A percentile compares a stretch with the other conserved stretches of the same genome.
These are phyloP conservation scores for Chloroclystis v-ata DNA, from an alignment of 2,888 invertebrate genomes.

Conservation along the genomic window DNA sequence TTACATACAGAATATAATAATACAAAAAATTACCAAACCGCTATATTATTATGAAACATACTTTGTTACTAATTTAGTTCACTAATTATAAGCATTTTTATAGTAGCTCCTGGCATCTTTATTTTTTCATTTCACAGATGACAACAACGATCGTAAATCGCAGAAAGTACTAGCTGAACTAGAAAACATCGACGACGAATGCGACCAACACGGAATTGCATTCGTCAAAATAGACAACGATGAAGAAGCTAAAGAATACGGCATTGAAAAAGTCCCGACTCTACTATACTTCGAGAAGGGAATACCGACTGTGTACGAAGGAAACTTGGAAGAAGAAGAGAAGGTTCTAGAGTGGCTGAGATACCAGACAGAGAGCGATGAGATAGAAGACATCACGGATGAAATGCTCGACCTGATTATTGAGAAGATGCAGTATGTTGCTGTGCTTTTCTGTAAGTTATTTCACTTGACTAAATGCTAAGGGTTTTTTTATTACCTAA, in stretches of 20 bases:
- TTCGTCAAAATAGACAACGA: slow-evolving; percentile 95
- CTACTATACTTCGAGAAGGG: slow-evolving; percentile 90
- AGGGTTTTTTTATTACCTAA: too few relatives aligned
- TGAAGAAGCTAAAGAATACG: slow-evolving; percentile 93
- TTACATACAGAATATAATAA: too few relatives aligned
- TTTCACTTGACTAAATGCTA: slow-evolving; percentile 2
- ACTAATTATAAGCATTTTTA: too few relatives aligned
- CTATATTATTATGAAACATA: too few relatives aligned
- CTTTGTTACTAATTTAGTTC: too few relatives aligned
- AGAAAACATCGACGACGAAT: slow-evolving; percentile 96
- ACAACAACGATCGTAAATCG: slow-evolving; percentile 92
- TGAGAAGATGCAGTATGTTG: slow-evolving; percentile 91
- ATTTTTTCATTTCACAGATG: slow-evolving; percentile 86
- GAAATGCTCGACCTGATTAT: slow-evolving; percentile 95
- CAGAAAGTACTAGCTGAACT: slow-evolving; percentile 90
- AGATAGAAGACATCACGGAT: slow-evolving; percentile 96
- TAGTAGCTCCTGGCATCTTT: too few relatives aligned
- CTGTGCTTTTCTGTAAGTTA: slow-evolving; percentile 91
- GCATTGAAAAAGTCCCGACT: slow-evolving; percentile 91
- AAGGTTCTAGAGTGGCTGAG: slow-evolving; percentile 92
- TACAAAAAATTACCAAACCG: too few relatives aligned
- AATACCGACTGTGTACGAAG: slow-evolving; percentile 86
- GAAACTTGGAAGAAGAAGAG: slow-evolving; percentile 93
- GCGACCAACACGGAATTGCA: slow-evolving; percentile 90
- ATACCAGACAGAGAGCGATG: slow-evolving; percentile 90